A percentile compares a stretch with the other conserved stretches of the same genome.
Evolutionary conservation across 2,797 vertebrate genomes (phyloP).

Genomic region (Monodelphis domestica): DNA sequence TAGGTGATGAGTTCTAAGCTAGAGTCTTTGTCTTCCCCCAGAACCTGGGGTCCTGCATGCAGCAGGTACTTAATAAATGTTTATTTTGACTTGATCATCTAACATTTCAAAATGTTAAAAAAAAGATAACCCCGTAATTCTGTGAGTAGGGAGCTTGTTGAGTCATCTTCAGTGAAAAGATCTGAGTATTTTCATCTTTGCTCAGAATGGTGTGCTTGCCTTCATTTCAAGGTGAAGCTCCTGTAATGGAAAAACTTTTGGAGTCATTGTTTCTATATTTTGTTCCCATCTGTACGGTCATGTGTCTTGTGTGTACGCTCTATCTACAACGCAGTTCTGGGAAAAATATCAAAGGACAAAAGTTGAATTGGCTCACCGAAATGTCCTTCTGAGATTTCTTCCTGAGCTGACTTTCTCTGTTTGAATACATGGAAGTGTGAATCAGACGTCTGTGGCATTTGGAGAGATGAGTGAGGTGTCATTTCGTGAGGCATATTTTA

Average conservation of each 20-base stretch:
- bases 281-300: conserved; percentile 51
- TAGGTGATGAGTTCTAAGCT: background rate
- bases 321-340: conserved; percentile 63
- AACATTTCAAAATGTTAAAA: background rate
- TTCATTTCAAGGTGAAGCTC: background rate
- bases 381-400: conserved; percentile 65
- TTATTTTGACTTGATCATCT: background rate
- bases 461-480: conserved; percentile 53
- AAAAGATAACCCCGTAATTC: background rate
- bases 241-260: conserved; percentile 44
- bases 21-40: background rate
- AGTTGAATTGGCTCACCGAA: conserved; percentile 20
- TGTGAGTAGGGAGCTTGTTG: background rate
- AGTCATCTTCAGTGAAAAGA: background rate
- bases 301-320: conserved; percentile 63
- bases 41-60: background rate
- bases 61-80: background rate
- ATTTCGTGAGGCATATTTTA: background rate
- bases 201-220: background rate
- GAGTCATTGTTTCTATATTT: background rate
- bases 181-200: background rate
- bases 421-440: conserved; percentile 85
- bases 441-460: conserved; percentile 70
- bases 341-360: conserved; percentile 68
- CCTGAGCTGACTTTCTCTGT: conserved; percentile 62